Conservation (phyloP, 1,140 invertebrate genomes). For the Oryzaephilus surinamensis region DNA sequence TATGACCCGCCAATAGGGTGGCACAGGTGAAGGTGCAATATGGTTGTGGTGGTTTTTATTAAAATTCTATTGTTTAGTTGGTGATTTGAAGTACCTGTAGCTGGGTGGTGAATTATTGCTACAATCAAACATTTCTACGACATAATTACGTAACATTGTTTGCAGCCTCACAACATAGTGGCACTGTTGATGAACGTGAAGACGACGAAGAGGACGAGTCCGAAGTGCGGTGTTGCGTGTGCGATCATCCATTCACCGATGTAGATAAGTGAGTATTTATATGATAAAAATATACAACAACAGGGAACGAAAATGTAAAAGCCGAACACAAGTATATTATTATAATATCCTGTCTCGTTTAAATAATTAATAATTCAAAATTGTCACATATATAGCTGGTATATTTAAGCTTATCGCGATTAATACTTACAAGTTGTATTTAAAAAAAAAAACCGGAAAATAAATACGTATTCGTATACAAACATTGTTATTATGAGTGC, state of each 20-base stretch:
- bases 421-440: no score
- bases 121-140: not conserved
- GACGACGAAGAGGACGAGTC: conserved; percentile 49
- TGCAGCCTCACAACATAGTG: conserved; percentile 55
- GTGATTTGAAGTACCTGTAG: conserved; percentile 16
- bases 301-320: no score
- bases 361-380: no score
- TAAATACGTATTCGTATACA: no score
- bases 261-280: conserved; percentile 55
- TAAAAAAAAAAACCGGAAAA: no score
- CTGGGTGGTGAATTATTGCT: conserved; percentile 1
- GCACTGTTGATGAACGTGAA: conserved; percentile 48
- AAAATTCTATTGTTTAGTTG: conserved; percentile 12
- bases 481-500: no score
- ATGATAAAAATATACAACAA: no score
- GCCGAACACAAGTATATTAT: no score
- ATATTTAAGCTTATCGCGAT: conserved; percentile 2
- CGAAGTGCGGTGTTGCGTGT: conserved; percentile 49
- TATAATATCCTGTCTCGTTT: no score
- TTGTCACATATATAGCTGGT: no score
- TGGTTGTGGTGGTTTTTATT: conserved; percentile 10
- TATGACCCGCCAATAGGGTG: conserved; percentile 22
- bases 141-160: conserved; percentile 21
- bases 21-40: conserved; percentile 26
- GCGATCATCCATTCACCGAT: conserved; percentile 58